Conservation (phyloP, 2,888 invertebrate species). For the Acronicta aceris region DNA sequence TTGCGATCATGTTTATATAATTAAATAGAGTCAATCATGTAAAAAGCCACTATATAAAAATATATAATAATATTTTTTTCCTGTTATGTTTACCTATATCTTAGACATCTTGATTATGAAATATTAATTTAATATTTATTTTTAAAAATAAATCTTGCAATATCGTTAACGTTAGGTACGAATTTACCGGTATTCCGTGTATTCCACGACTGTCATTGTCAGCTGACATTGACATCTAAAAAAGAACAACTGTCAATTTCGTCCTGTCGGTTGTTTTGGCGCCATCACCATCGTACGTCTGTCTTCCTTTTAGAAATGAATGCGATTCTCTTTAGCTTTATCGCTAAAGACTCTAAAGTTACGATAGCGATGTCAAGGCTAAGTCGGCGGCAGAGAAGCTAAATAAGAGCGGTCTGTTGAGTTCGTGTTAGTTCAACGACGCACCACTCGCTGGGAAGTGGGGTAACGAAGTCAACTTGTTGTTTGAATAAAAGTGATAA, state of each 20-base stretch:
- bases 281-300: slow-evolving; percentile 14
- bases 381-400: slow-evolving; percentile 61
- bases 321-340: slow-evolving; percentile 25
- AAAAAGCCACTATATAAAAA: too few relatives aligned
- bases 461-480: slow-evolving; percentile 39
- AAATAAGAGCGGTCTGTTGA: slow-evolving; percentile 72
- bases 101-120: too few relatives aligned
- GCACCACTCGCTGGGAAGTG: slow-evolving; percentile 65
- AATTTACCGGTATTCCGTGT: background rate
- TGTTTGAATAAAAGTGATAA: slow-evolving; percentile 32
- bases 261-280: slow-evolving; percentile 34
- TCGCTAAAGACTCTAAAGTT: slow-evolving; percentile 45
- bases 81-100: too few relatives aligned
- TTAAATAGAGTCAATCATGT: too few relatives aligned
- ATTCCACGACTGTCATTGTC: slow-evolving; percentile 22
- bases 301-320: slow-evolving; percentile 37
- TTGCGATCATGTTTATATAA: too few relatives aligned
- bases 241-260: background rate
- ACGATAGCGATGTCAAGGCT: slow-evolving; percentile 78
- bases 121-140: too few relatives aligned
- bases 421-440: slow-evolving; percentile 77
- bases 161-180: too few relatives aligned
- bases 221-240: slow-evolving; percentile 16
- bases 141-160: too few relatives aligned
- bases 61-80: too few relatives aligned